Conservation (phyloP, 1,140 invertebrate species). For the Ruditapes philippinarum region DNA sequence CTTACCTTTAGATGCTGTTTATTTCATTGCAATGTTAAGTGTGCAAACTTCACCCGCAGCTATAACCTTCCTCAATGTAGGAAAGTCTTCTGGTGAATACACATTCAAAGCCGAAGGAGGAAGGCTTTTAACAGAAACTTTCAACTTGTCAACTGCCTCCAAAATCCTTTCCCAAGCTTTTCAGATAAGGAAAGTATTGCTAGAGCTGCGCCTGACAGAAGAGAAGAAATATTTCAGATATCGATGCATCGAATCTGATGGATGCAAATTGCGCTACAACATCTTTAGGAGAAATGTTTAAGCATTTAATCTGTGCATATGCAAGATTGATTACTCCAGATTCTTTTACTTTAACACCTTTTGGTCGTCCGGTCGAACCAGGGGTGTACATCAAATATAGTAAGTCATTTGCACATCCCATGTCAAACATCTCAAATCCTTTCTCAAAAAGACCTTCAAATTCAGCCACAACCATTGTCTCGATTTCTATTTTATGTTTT, state of each 20-base stretch:
- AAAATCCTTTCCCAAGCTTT: slow-evolving; percentile 75
- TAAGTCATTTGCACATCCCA: slow-evolving; percentile 47
- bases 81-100: slow-evolving; percentile 71
- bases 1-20: slow-evolving; percentile 62
- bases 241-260: slow-evolving; percentile 75
- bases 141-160: slow-evolving; percentile 63
- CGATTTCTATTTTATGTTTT: slow-evolving; percentile 21
- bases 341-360: slow-evolving; percentile 75
- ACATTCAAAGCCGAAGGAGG: slow-evolving; percentile 76
- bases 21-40: slow-evolving; percentile 70
- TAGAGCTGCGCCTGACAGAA: slow-evolving; percentile 73
- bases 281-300: slow-evolving; percentile 68
- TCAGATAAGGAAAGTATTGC: slow-evolving; percentile 66
- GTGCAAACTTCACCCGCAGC: slow-evolving; percentile 77
- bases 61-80: slow-evolving; percentile 69
- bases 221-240: slow-evolving; percentile 77
- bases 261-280: slow-evolving; percentile 76
- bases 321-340: slow-evolving; percentile 72
- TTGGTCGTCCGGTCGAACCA: slow-evolving; percentile 77
- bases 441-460: slow-evolving; percentile 24
- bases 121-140: slow-evolving; percentile 71
- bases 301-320: slow-evolving; percentile 69
- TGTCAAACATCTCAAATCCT: not conserved
- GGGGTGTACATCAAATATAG: slow-evolving; percentile 78
- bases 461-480: slow-evolving; percentile 54